A percentile compares a stretch with the other conserved stretches of the same genome.
Conservation (phyloP, 2,113 vertebrate species). For the Actinemys pallida region DNA sequence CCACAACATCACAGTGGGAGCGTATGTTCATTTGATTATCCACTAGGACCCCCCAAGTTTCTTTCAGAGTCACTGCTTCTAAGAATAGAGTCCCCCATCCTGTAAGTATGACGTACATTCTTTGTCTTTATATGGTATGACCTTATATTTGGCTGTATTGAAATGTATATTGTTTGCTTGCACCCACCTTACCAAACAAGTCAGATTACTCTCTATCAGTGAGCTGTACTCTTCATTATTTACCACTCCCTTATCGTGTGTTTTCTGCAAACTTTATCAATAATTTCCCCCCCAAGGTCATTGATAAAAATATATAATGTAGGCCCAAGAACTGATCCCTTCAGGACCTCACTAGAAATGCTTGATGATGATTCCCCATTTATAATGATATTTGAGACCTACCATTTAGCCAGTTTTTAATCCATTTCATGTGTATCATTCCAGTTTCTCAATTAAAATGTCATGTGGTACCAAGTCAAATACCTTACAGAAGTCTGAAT, state of each 20-base stretch:
- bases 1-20: neutral
- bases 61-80: neutral
- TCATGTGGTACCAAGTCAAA: neutral
- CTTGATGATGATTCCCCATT: neutral
- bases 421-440: constrained; percentile 10
- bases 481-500: neutral
- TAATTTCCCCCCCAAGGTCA: neutral
- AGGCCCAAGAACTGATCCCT: neutral
- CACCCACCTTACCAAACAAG: constrained; percentile 1
- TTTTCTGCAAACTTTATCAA: neutral
- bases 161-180: neutral
- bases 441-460: neutral
- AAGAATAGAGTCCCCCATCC: neutral
- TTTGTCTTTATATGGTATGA: neutral
- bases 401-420: neutral
- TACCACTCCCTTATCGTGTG: neutral
- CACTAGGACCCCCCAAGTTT: neutral
- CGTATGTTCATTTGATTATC: neutral
- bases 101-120: neutral
- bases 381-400: neutral
- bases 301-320: neutral
- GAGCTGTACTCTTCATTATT: neutral
- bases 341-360: neutral
- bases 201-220: neutral
- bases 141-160: neutral